phyloP scores from a whole-genome alignment of 2,888 invertebrate species.

The Tenthredo mesomela region DNA sequence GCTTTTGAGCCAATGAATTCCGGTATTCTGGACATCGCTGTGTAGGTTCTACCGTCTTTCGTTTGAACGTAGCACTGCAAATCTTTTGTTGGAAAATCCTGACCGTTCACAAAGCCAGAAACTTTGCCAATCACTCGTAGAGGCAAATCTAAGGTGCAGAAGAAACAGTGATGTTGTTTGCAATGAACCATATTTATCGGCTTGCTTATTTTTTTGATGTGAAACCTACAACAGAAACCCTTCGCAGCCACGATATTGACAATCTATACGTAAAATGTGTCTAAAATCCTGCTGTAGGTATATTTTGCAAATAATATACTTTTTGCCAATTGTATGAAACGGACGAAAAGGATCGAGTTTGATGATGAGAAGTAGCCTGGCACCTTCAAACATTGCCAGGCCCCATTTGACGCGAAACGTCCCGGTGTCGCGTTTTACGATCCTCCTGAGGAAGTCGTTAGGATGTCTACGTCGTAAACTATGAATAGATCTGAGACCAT shows the following conservation, averaged over 20 bases:
- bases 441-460: slow-evolving; percentile 58
- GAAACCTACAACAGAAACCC: not conserved
- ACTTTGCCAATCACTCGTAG: slow-evolving; percentile 94
- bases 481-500: slow-evolving; percentile 71
- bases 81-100: slow-evolving; percentile 86
- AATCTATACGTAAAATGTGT: not conserved
- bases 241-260: no score
- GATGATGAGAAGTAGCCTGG: slow-evolving; percentile 54
- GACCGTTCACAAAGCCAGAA: slow-evolving; percentile 90
- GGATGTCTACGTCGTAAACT: slow-evolving; percentile 63
- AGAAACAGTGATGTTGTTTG: not conserved
- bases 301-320: not conserved
- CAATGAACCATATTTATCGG: not conserved
- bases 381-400: slow-evolving; percentile 58
- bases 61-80: slow-evolving; percentile 96
- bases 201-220: not conserved
- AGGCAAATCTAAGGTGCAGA: slow-evolving; percentile 83
- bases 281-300: not conserved
- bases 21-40: slow-evolving; percentile 92
- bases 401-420: slow-evolving; percentile 54
- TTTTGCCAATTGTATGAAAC: not conserved
- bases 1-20: slow-evolving; percentile 87
- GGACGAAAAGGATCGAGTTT: not conserved
- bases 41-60: slow-evolving; percentile 92
- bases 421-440: slow-evolving; percentile 59